Evolutionary conservation across 1,140 invertebrate genomes (phyloP), one percentile per base, ranked within the genome.

Genomic region (Drosophila melanica): DNA sequence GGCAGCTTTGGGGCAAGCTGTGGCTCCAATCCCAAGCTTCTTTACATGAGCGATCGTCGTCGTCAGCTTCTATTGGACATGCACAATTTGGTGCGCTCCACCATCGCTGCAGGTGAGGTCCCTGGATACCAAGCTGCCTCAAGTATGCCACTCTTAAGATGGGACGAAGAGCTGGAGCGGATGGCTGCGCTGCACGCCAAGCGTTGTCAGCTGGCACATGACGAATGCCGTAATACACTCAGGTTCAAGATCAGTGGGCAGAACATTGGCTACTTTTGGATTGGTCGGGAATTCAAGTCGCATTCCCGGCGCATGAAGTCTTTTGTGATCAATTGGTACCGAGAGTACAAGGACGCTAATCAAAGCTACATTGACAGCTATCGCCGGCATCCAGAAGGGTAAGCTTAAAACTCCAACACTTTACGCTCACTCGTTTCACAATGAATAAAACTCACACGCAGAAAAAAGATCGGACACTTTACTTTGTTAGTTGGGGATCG

Each of bases 231-330:
- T 14, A 92, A 90, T 62, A 90, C 90, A 12, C 71, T 62, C 7
- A 71, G 64, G 6, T 91, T 62, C 54, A 48, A 47, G n/a, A 75
- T 72, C 9, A 90, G 89, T 44, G 90, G 90, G 2, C 90, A 92
- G 48, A 92, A 92, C 59, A 90, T 92, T 27, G 90, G 85, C 2
- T 89, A 87, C 69, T 90, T 89, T 51, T 91, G 86, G 86, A 91
- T 90, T 51, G 85, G 76, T 16, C 78, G 79, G 30, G 71, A 91
- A 35, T 90, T 91, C 37, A 90, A 86, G 51, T 91, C 90, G 30
- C 90, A 91, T 39, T 90, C 90, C 8, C 65, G 71, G 12, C 90
- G 90, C 18, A 90, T 91, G 72, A 90, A 90, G 48, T 77, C 84
- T 8, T 90, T 91, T 48, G 79, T 91, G 47, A 62, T 89, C 35